Base-by-base conservation (phyloP, 2,888 invertebrate species). In the Acanthosepion esculentum region DNA sequence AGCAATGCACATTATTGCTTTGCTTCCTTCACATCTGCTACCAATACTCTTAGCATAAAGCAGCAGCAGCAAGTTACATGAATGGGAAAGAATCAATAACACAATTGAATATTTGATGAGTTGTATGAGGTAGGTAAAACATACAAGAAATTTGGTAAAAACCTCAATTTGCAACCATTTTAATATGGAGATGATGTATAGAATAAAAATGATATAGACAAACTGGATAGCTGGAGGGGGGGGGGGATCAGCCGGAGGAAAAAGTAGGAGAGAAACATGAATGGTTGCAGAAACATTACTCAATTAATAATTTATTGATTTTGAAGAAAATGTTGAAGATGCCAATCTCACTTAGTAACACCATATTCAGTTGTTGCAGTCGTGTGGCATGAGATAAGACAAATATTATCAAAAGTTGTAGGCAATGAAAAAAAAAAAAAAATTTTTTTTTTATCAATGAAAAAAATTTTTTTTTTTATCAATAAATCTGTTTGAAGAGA, bases 221-320 rank as follows among this genome's bases (percentile, higher is more conserved):
- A 78, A n/a, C 4, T n/a, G 12, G 78, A 78, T 29, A n/a, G 7
- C 64, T 8, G 29, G 26, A 12, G 15, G 26, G n/a, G 15, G 29
- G 0, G 18, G 0, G 0, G 29, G n/a, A 50, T 50, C 50, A 50
- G 50, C 50, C 7, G 50, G 15, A 15, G 15, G 50, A 50, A 3
- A 78, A 15, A 78, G 29, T n/a, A n/a, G 8, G n/a, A 29, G n/a
- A 12, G 8, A n/a, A n/a, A 78, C 10, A 78, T 1, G n/a, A n/a
- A 29, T 29, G 29, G 78, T 78, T 29, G 78, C 78, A 78, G 78
- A 78, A 78, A 78, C 78, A 78, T 78, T 78, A 78, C 78, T 15
- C 78, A 78, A 78, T 78, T 78, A n/a, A 78, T 78, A 78, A 78
- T 78, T 78, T 78, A 78, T 78, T 78, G 78, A 78, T 78, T 78